Conservation (phyloP, 2,797 vertebrate species). For the Diceros bicornis region DNA sequence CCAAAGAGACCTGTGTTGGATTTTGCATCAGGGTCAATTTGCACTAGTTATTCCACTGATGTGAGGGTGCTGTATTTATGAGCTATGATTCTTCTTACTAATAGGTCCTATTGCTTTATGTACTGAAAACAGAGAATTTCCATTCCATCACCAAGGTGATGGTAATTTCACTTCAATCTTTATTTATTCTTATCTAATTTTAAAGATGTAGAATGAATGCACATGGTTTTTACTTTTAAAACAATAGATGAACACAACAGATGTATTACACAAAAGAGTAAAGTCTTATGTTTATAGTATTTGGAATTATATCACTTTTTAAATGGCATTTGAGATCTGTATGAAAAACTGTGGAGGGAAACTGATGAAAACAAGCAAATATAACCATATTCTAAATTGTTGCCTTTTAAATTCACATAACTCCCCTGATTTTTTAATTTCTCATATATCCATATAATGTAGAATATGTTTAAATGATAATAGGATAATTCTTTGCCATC, state of each 20-base stretch:
- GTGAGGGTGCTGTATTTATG: background rate
- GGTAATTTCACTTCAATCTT: background rate
- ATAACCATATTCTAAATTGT: background rate
- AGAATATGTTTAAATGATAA: background rate
- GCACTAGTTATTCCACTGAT: background rate
- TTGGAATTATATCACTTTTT: background rate
- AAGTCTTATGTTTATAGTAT: background rate
- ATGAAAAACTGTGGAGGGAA: background rate
- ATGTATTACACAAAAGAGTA: background rate
- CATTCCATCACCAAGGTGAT: background rate
- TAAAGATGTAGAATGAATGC: background rate
- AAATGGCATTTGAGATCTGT: background rate
- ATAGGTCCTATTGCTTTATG: background rate
- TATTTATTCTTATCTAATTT: background rate
- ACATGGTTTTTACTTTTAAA: background rate
- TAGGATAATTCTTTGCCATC: background rate
- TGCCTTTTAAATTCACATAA: background rate
- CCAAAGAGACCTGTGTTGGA: background rate
- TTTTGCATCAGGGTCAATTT: background rate
- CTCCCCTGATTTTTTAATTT: background rate
- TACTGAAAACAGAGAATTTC: background rate
- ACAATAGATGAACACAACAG: background rate
- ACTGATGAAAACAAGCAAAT: background rate
- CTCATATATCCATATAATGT: background rate
- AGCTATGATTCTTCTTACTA: too few species aligned